Evolutionary conservation across 2,797 vertebrate species (phyloP), one percentile per base, ranked within the genome.

Genomic region (Decapterus maruadsi): DNA sequence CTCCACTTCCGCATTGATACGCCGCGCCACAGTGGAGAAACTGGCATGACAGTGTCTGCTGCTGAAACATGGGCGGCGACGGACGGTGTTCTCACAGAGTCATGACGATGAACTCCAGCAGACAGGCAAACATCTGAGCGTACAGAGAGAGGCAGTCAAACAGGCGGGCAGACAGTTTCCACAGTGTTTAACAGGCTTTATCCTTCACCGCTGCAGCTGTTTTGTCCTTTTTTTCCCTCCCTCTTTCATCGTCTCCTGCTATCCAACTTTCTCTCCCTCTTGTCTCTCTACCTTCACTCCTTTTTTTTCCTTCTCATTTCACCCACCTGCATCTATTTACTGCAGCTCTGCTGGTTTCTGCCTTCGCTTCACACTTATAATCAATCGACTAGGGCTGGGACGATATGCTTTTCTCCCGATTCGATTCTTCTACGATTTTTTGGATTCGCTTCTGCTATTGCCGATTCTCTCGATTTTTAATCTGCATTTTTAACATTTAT

Each of bases 111-210:
- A 54, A 73, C 63, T 34, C 12, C 58, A 42, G 58, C 55, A 40
- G 61, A 66, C 77, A 78, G 34, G 63, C 48, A 68, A 72, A 48
- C 56, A 58, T 70, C 53, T 61, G 64, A 80, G 81, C 63, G 70
- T 36, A 75, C 48, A 68, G 42, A 64, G 8, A 80, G 7, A 13
- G 38, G 29, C 66, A 83, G 60, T 74, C 62, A 76, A 50, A 78
- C 64, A 73, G 56, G 31, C 36, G 72, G 20, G 54, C 29, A 53
- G 48, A 65, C 66, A 74, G 58, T 46, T 71, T 70, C 31, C 59
- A 69, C 85, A 81, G 65, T 94, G 88, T 94, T 93, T 72, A 94
- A 93, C 75, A 91, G 82, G 31, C 90, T 89, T 71, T 60, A 86
- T 84, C 85, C 87, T 77, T 61, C 77, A 87, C 92, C 90, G 75